Conservation (phyloP, 1,140 invertebrate species). For the Orchestia grillus region DNA sequence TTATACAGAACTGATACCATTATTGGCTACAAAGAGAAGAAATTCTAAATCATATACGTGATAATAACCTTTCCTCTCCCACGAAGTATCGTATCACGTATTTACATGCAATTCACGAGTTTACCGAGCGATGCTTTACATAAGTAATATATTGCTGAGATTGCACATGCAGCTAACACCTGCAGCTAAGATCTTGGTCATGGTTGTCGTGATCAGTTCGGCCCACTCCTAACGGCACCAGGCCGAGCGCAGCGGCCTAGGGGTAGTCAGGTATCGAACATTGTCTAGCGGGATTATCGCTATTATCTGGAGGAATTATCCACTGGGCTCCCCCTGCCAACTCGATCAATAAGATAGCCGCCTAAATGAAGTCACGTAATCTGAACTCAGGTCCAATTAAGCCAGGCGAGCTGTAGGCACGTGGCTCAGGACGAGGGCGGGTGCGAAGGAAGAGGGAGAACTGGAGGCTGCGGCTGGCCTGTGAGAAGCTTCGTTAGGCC, state of each 20-base stretch:
- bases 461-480: not conserved
- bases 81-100: no score
- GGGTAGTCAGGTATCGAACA: not conserved
- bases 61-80: no score
- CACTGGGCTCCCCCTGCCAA: not conserved
- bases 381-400: not conserved
- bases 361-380: not conserved
- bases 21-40: no score
- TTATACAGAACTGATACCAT: no score
- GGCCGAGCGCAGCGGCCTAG: not conserved
- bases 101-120: not conserved
- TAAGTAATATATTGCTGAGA: not conserved
- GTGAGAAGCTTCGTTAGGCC: not conserved
- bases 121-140: not conserved
- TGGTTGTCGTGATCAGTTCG: not conserved
- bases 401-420: not conserved
- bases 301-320: not conserved
- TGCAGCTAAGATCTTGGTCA: not conserved
- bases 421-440: not conserved
- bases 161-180: not conserved
- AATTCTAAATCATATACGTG: no score
- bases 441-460: not conserved
- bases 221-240: not conserved
- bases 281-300: not conserved
- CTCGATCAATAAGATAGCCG: slow-evolving; percentile 7